Base-by-base conservation (phyloP, 2,888 invertebrate species). In the Steinernema hermaphroditum region DNA sequence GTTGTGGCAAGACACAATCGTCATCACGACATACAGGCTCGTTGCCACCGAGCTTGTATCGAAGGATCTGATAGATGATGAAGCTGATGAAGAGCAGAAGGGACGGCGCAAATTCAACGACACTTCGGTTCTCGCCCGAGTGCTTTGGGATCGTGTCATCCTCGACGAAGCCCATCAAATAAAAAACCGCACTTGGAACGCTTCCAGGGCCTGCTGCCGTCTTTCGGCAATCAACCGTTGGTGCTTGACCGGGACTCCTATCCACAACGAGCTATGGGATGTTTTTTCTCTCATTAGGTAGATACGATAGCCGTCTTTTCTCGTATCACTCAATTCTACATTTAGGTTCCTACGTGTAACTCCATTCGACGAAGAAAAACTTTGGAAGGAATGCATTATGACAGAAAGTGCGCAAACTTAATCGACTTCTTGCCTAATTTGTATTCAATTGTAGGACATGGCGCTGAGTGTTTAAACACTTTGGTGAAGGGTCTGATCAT, bases 81-180 rank as follows among this genome's bases (percentile, higher is more conserved):
- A 75, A 16, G 46, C 70, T 6, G 62, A 68, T 0, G 73, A 32
- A 8, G 32, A 44, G 19, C 32, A 32, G 29, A 69, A 44, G 69
- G 44, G 72, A n/a, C 12, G n/a, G 44, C 32, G 71, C 27, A 49
- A 24, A 12, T 70, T 71, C 34, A 70, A 70, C 43, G 34, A 43
- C 8, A 27, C 68, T n/a, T 82, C 81, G 0, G 74, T 76, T 24
- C 77, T 86, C 69, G 90, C 91, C 86, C 89, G 90, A 54, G 90
- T 96, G 2, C 90, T 90, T 12, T 97, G 96, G 95, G 90, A 91
- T 0, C 90, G 96, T 69, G 90, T 94, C 1, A 92, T 96, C 75
- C 89, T 97, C 27, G 96, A 97, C 88, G 96, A 97, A 89, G 96
- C 93, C 0, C 96, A 97, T 88, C 90, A 91, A 49, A 92, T 96